A percentile compares a stretch with the other conserved stretches of the same genome.
phyloP scores from a whole-genome alignment of 2,888 invertebrate species.

The Thecocarcelia acutangulata region DNA sequence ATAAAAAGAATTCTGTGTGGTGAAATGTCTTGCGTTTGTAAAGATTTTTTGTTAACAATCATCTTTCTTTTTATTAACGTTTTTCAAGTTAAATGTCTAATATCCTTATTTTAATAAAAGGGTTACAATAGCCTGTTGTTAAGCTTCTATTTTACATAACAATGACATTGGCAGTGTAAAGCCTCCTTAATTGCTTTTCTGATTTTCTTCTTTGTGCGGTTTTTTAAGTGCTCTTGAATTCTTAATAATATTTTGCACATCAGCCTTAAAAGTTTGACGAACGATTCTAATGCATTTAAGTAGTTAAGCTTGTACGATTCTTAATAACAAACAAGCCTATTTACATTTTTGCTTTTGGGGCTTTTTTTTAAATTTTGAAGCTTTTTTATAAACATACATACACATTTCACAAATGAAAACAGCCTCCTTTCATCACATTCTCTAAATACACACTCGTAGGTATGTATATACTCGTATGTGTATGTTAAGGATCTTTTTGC shows the following conservation, averaged over 20 bases:
- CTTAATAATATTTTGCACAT: constrained; percentile 42
- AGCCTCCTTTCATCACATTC: background rate
- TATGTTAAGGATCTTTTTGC: background rate
- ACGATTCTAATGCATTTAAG: constrained; percentile 35
- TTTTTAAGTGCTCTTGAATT: constrained; percentile 11
- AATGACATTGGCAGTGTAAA: constrained; percentile 21
- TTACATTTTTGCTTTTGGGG: constrained; percentile 27
- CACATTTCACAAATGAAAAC: constrained; percentile 10
- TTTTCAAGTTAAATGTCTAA: too few species aligned
- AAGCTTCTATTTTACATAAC: background rate
- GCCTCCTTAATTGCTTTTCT: constrained; percentile 3
- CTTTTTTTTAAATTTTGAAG: background rate
- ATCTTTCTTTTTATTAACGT: too few species aligned
- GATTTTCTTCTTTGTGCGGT: background rate
- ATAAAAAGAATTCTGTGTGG: too few species aligned
- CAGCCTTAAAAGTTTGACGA: constrained; percentile 10
- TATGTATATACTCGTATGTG: background rate
- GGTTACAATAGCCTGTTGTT: too few species aligned
- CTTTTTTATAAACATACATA: constrained; percentile 4
- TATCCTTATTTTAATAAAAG: too few species aligned
- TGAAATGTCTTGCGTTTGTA: too few species aligned
- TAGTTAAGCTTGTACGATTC: constrained; percentile 1
- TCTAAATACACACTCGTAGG: background rate
- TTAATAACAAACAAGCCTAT: constrained; percentile 33
- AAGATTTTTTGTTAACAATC: too few species aligned